phyloP scores from a whole-genome alignment of 2,797 vertebrate species.

The Thamnophis elegans region DNA sequence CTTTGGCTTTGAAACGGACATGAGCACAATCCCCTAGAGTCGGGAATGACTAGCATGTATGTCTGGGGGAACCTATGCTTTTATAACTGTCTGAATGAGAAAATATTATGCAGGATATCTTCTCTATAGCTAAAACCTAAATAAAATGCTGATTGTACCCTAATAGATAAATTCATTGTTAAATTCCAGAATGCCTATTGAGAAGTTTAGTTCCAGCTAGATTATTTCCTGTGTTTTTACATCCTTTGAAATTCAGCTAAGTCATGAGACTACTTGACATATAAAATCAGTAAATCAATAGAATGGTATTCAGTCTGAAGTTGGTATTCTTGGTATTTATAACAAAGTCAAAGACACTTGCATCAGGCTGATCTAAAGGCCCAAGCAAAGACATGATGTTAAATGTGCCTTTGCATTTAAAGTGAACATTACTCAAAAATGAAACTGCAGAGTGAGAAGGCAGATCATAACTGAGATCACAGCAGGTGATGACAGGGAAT shows the following conservation, averaged over 20 bases:
- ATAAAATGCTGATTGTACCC: not conserved
- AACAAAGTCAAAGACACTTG: not conserved
- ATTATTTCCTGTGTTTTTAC: not conserved
- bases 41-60: too few relatives aligned
- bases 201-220: not conserved
- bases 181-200: not conserved
- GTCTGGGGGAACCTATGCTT: too few relatives aligned
- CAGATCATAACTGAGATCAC: not conserved
- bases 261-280: not conserved
- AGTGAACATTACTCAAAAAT: not conserved
- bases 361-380: not conserved
- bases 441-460: not conserved
- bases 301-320: not conserved
- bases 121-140: not conserved
- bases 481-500: not conserved
- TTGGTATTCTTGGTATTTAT: not conserved
- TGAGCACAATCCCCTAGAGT: too few relatives aligned
- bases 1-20: too few relatives aligned
- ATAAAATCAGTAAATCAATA: not conserved
- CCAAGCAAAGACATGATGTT: not conserved
- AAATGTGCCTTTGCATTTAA: not conserved
- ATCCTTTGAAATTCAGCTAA: constrained; percentile 12
- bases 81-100: not conserved
- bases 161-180: not conserved
- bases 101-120: not conserved